phyloP scores from a whole-genome alignment of 2,113 vertebrate genomes.

The Progne subis region DNA sequence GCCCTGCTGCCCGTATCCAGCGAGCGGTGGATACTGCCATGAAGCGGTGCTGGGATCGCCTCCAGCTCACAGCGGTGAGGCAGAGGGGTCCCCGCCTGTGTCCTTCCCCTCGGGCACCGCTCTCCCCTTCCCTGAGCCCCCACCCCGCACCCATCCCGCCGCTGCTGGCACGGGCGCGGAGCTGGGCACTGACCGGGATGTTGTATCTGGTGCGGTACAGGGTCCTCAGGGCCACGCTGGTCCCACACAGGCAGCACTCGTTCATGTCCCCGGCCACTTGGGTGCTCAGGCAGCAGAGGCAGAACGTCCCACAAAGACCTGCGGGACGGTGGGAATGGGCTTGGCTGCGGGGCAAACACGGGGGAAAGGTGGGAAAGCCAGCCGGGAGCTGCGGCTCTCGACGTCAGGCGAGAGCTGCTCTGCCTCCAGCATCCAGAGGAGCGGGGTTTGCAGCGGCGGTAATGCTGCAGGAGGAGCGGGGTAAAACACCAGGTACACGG shows the following conservation, averaged over 20 bases:
- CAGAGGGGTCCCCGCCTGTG: too few species aligned
- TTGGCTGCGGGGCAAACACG: neutral
- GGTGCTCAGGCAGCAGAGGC: slow-evolving; percentile 66
- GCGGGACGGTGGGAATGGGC: fast-evolving
- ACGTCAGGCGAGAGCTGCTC: neutral
- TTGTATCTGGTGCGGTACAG: slow-evolving; percentile 86
- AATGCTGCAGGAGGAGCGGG: neutral
- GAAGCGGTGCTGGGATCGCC: fast-evolving
- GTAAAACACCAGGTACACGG: neutral
- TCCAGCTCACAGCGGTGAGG: neutral
- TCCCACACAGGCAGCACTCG: slow-evolving; percentile 82
- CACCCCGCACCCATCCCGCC: neutral
- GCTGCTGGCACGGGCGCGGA: fast-evolving
- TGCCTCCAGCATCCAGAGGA: neutral
- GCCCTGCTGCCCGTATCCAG: neutral
- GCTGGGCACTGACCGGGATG: slow-evolving; percentile 72
- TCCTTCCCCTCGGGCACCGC: neutral
- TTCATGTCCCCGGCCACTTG: slow-evolving; percentile 79
- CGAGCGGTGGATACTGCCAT: neutral
- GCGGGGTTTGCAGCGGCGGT: neutral
- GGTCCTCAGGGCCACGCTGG: slow-evolving; percentile 74
- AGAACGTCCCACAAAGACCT: slow-evolving; percentile 78
- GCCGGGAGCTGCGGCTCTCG: fast-evolving
- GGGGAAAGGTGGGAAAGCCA: neutral
- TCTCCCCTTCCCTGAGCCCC: neutral